Conservation (phyloP, 23 tunicate species). For the Halocynthia roretzi region DNA sequence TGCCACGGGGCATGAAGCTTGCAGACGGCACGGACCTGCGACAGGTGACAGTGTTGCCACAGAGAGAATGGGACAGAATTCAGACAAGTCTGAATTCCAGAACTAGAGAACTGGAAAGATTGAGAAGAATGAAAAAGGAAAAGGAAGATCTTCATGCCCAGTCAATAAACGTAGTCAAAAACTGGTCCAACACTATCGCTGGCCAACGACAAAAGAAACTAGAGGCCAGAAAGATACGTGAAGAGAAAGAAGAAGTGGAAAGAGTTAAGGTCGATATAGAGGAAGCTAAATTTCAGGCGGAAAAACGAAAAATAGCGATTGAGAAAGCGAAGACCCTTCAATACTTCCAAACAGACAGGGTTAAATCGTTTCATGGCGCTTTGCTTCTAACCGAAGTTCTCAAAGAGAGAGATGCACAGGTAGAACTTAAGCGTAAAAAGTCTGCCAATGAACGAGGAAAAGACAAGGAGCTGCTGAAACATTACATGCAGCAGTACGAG, state of each 20-base stretch:
- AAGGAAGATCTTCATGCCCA: conserved; percentile 52
- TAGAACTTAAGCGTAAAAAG: conserved; percentile 74
- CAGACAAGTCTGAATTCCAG: conserved; percentile 48
- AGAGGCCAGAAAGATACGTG: conserved; percentile 77
- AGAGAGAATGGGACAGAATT: conserved; percentile 75
- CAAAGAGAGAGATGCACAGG: conserved; percentile 87
- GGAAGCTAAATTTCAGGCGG: conserved; percentile 78
- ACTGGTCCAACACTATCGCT: conserved; percentile 93
- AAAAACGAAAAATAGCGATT: conserved; percentile 66
- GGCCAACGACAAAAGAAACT: conserved; percentile 84
- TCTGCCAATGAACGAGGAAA: conserved; percentile 39
- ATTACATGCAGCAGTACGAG: conserved; percentile 60
- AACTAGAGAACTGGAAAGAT: conserved; percentile 38
- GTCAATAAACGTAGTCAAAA: conserved; percentile 55
- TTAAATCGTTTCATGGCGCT: conserved; percentile 92
- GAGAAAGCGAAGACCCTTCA: conserved; percentile 85
- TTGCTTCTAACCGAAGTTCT: conserved; percentile 77
- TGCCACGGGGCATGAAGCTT: conserved; percentile 17
- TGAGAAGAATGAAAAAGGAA: conserved; percentile 19
- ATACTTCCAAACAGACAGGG: conserved; percentile 87
- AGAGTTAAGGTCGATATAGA: conserved; percentile 63
- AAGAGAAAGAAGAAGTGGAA: conserved; percentile 84
- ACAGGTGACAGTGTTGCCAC: conserved; percentile 71
- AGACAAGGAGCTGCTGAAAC: conserved; percentile 53
- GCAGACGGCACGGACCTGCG: conserved; percentile 54